Base-by-base conservation (phyloP, 1,140 invertebrate species). In the Papilio aristodemus region DNA sequence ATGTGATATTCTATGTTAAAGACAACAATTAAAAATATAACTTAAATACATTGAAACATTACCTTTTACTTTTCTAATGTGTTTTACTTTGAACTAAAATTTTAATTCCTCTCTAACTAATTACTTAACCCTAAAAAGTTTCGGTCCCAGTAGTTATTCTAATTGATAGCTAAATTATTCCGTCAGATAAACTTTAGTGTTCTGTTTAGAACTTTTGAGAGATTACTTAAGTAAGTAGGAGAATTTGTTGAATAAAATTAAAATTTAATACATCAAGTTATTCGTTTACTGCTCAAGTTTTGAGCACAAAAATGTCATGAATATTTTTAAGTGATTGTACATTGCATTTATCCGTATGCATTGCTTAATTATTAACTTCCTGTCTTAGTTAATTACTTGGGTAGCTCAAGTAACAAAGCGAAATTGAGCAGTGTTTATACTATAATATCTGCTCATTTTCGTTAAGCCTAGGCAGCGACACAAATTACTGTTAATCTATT, bases 131-230 rank as follows among this genome's bases (percentile, higher is more conserved):
- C 46, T 54, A 22, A 3, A 54, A 25, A 54, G 46, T 54, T 54
- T 25, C 46, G 22, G 46, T 54, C 17, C 46, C 46, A 54, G 46
- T 54, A 54, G 46, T 22, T 54, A 22, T 54, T 54, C 46, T 54
- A 54, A 54, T 54, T 54, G 22, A 54, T 54, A 54, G 19, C 46
- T 54, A 22, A 54, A 54, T 54, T 54, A 54, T 54, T 22, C 46
- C 46, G 46, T 54, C 19, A 54, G 46, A 54, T 54, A 54, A 54
- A 54, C n/a, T 54, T 54, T 22, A 54, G 9, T 25, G 46, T 13
- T 7, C 41, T 43, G 14, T 43, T 43, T 54, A 54, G 4, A 54
- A 54, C 46, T 54, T 50, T 54, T 17, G 11, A 54, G 46, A 22
- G 19, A 54, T 54, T 54, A 54, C 46, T 54, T 54, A 54, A 54